A percentile compares a stretch with the other conserved stretches of the same genome.
Conservation (phyloP, 2,797 vertebrate species). For the Taenioides sp. region DNA sequence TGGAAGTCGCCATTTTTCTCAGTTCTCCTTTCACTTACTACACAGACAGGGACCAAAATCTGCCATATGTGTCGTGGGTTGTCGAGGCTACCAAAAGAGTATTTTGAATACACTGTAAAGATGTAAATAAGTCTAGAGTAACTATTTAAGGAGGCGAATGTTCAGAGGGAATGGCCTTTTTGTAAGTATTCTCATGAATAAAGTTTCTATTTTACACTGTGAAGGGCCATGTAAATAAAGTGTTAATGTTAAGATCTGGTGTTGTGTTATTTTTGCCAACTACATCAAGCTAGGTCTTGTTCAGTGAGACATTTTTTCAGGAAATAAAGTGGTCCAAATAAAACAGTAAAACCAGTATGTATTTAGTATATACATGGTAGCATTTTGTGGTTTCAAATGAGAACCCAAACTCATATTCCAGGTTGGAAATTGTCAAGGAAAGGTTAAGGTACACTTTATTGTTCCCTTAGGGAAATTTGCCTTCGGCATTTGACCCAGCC, state of each 20-base stretch:
- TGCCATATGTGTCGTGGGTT: constrained; percentile 74
- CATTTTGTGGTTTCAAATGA: too few species aligned
- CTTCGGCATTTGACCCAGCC: too few species aligned
- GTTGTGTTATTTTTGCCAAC: not conserved
- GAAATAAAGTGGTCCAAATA: too few species aligned
- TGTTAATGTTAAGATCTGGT: constrained; percentile 52
- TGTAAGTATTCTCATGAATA: constrained; percentile 97
- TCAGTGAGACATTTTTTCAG: too few species aligned
- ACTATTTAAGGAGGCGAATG: constrained; percentile 92
- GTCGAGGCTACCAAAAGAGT: constrained; percentile 83
- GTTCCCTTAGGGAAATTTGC: too few species aligned
- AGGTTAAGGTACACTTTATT: too few species aligned
- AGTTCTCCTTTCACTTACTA: constrained; percentile 24
- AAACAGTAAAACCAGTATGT: too few species aligned
- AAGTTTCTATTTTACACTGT: constrained; percentile 97
- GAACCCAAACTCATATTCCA: too few species aligned
- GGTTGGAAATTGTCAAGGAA: too few species aligned
- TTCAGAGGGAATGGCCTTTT: constrained; percentile 83
- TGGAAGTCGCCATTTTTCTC: constrained; percentile 42
- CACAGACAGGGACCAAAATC: constrained; percentile 77
- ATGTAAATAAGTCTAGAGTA: constrained; percentile 96
- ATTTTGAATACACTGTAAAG: constrained; percentile 98
- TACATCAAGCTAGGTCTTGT: too few species aligned
- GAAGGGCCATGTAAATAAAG: constrained; percentile 80
- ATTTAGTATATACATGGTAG: too few species aligned